phyloP scores from a whole-genome alignment of 2,888 invertebrate genomes.

The Drosophila cognata region DNA sequence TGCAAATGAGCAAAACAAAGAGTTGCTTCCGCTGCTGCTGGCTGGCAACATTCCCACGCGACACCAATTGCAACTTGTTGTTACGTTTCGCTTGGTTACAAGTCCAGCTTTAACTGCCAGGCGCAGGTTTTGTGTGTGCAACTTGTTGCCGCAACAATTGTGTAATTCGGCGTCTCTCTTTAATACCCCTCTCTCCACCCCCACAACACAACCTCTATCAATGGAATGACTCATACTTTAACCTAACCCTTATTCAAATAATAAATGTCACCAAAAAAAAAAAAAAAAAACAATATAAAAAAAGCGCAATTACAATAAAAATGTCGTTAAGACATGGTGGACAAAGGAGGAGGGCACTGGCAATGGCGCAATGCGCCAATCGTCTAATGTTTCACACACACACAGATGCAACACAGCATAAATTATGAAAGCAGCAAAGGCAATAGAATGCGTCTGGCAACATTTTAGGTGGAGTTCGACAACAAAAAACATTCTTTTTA shows the following conservation, averaged over 20 bases:
- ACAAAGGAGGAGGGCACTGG: background rate
- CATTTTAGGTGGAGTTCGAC: slow-evolving; percentile 47
- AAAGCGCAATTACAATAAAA: slow-evolving; percentile 27
- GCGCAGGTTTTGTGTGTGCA: slow-evolving; percentile 3
- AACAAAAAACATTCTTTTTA: slow-evolving; percentile 33
- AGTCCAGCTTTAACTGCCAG: slow-evolving; percentile 11
- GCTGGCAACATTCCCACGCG: slow-evolving; percentile 58
- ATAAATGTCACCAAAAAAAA: slow-evolving; percentile 26
- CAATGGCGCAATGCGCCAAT: slow-evolving; percentile 52
- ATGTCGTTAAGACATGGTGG: slow-evolving; percentile 29
- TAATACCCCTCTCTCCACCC: background rate
- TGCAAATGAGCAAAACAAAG: slow-evolving; percentile 23
- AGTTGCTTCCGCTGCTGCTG: slow-evolving; percentile 35
- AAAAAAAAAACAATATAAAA: slow-evolving; percentile 7
- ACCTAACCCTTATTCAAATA: slow-evolving; percentile 28
- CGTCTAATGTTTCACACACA: slow-evolving; percentile 30
- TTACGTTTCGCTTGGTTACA: slow-evolving; percentile 20
- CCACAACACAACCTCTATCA: background rate
- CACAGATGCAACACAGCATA: slow-evolving; percentile 38
- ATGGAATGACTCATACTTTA: slow-evolving; percentile 36
- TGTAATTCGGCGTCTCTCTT: background rate
- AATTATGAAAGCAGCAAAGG: slow-evolving; percentile 61
- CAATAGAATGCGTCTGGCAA: slow-evolving; percentile 70
- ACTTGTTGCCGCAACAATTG: slow-evolving; percentile 43
- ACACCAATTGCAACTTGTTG: slow-evolving; percentile 21